A percentile compares a stretch with the other conserved stretches of the same genome.
Conservation (phyloP, 2,113 vertebrate species). For the Triplophysa siluroides region DNA sequence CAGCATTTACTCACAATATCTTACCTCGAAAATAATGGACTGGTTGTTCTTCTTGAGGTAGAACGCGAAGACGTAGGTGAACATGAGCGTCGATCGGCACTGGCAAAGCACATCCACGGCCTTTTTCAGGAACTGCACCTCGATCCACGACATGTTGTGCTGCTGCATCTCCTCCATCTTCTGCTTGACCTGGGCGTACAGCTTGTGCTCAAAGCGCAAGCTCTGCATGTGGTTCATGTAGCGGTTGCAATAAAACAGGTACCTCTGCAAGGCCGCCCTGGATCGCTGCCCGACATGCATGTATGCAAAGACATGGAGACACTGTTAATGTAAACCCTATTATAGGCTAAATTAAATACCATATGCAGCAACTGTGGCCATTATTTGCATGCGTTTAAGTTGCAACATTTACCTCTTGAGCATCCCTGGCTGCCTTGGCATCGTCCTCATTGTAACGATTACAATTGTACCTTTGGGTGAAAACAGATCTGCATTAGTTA, state of each 20-base stretch:
- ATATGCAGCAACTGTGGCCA: not conserved
- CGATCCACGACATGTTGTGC: slow-evolving; percentile 99
- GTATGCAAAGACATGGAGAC: not conserved
- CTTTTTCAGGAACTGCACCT: slow-evolving; percentile 99
- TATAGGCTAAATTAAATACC: not conserved
- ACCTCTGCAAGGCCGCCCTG: slow-evolving; percentile 95
- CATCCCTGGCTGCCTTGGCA: slow-evolving; percentile 97
- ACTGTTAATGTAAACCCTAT: not conserved
- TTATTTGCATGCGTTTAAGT: not conserved
- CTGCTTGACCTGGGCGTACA: slow-evolving; percentile 98
- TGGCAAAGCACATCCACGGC: slow-evolving; percentile 99
- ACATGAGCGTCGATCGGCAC: slow-evolving; percentile 99
- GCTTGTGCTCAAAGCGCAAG: slow-evolving; percentile 99
- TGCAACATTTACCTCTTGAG: slow-evolving; percentile 86
- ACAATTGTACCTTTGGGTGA: slow-evolving; percentile 91
- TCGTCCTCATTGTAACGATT: slow-evolving; percentile 99
- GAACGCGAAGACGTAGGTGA: slow-evolving; percentile 99
- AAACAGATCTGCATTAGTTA: not conserved
- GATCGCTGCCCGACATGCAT: slow-evolving; percentile 80
- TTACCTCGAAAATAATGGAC: slow-evolving; percentile 99
- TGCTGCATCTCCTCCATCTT: slow-evolving; percentile 99
- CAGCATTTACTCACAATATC: not conserved
- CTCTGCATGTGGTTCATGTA: slow-evolving; percentile 99
- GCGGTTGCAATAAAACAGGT: slow-evolving; percentile 99
- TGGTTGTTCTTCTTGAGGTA: slow-evolving; percentile 99